Percentiles rank a stretch among this genome's conserved stretches.
phyloP scores from a whole-genome alignment of 1,140 invertebrate genomes.

The Latrodectus geometricus region DNA sequence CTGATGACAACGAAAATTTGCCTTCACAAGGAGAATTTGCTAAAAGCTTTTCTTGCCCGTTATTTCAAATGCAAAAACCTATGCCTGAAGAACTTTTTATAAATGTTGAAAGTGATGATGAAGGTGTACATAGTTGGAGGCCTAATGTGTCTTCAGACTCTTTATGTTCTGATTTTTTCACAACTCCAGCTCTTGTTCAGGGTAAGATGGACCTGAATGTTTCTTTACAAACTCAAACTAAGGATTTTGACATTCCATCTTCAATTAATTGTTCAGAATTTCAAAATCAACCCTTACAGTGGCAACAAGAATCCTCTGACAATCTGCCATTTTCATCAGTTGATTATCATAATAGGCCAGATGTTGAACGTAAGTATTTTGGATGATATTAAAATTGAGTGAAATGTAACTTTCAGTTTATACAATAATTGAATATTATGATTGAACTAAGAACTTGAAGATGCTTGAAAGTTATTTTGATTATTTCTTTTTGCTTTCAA shows the following conservation, averaged over 20 bases:
- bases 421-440: too few species aligned
- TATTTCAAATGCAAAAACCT: conserved; percentile 6
- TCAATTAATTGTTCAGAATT: not conserved
- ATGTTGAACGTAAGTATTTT: too few species aligned
- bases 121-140: conserved; percentile 37
- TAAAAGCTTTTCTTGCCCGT: not conserved
- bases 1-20: not conserved
- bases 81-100: conserved; percentile 42
- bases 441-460: too few species aligned
- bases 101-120: conserved; percentile 31
- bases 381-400: too few species aligned
- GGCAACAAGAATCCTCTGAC: too few species aligned
- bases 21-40: not conserved
- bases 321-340: too few species aligned
- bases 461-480: too few species aligned
- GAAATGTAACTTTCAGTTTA: too few species aligned
- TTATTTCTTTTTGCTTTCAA: too few species aligned
- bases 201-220: not conserved
- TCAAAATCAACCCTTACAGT: not conserved
- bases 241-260: too few species aligned
- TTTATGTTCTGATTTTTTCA: conserved; percentile 34
- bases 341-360: too few species aligned
- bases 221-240: not conserved
- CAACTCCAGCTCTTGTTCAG: not conserved
- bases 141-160: conserved; percentile 20